phyloP scores from a whole-genome alignment of 2,113 vertebrate genomes.

The Dasyornis broadbenti region DNA sequence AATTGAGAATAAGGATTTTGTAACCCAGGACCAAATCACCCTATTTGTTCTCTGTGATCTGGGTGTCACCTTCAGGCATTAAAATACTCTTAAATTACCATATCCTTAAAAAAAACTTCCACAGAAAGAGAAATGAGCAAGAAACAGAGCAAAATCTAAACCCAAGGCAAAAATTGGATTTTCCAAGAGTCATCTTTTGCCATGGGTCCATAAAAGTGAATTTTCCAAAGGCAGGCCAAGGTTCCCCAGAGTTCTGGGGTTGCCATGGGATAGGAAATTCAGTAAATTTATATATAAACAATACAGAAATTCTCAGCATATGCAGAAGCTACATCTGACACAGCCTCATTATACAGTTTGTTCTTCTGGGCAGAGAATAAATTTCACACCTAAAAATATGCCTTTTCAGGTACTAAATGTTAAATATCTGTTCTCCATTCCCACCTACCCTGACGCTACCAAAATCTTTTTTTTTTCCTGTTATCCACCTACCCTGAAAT shows the following conservation, averaged over 20 bases:
- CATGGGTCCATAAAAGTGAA: neutral
- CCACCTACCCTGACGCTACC: neutral
- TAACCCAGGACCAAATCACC: neutral
- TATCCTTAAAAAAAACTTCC: neutral
- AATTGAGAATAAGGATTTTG: neutral
- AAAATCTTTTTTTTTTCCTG: neutral
- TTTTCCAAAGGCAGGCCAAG: neutral
- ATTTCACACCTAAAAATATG: neutral
- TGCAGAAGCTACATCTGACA: neutral
- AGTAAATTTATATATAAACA: neutral
- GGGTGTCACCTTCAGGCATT: neutral
- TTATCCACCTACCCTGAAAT: neutral
- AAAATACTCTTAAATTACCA: neutral
- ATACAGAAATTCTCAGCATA: neutral
- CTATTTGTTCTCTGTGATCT: neutral
- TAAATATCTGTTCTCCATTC: neutral
- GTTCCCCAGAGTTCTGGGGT: neutral
- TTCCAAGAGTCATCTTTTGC: neutral
- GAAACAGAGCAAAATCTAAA: neutral
- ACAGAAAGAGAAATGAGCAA: accelerated
- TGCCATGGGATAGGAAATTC: neutral
- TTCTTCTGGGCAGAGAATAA: neutral
- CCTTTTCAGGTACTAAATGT: neutral
- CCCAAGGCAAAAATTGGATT: neutral
- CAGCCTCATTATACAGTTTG: neutral